phyloP scores from a whole-genome alignment of 35 echinoderm and acorn worm genomes.

The Anneissia japonica region DNA sequence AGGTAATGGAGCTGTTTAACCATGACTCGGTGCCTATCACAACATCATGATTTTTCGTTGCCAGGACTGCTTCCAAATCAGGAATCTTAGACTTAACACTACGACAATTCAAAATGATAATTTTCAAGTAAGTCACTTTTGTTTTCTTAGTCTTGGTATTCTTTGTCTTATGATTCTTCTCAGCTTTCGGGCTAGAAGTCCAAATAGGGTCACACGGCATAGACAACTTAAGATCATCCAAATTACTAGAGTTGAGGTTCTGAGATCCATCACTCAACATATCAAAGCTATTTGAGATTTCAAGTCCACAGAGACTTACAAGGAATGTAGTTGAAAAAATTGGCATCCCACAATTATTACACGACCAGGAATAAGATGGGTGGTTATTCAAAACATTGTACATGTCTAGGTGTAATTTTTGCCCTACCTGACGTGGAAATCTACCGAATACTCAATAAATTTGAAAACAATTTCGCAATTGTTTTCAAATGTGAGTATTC shows the following conservation, averaged over 20 bases:
- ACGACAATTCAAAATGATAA: conserved; percentile 23
- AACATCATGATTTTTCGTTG: conserved; percentile 7
- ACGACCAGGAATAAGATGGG: neutral
- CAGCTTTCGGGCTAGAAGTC: neutral
- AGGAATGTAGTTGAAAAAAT: conserved; percentile 18
- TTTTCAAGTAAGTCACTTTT: neutral
- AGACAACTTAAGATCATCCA: neutral
- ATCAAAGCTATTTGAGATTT: conserved; percentile 13
- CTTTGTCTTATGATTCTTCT: neutral
- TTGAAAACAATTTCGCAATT: too few relatives aligned
- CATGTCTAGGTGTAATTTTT: too few relatives aligned
- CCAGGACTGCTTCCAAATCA: conserved; percentile 15
- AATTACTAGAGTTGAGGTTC: neutral
- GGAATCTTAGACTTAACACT: conserved; percentile 16
- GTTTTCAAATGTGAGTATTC: too few relatives aligned
- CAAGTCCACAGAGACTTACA: neutral
- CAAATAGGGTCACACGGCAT: neutral
- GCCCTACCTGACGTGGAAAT: too few relatives aligned
- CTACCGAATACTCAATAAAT: too few relatives aligned
- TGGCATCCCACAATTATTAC: conserved; percentile 3
- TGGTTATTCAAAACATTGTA: too few relatives aligned
- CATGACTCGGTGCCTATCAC: conserved; percentile 35
- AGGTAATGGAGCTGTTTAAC: neutral
- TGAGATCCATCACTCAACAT: neutral
- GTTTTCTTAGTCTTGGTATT: neutral